A percentile compares a stretch with the other conserved stretches of the same genome.
phyloP scores from a whole-genome alignment of 2,888 invertebrate genomes.

The Nudaria mundana region DNA sequence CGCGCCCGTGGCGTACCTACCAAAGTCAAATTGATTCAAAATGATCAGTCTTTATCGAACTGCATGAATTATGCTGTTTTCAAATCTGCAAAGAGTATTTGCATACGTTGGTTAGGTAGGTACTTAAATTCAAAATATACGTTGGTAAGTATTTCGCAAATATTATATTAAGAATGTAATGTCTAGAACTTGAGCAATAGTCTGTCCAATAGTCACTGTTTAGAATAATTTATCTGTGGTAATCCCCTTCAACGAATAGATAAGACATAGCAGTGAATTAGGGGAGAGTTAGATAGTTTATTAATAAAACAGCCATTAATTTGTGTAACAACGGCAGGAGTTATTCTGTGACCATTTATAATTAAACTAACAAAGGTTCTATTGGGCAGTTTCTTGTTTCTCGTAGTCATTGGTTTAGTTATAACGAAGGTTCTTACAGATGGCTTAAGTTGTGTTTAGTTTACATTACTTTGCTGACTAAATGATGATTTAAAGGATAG shows the following conservation, averaged over 20 bases:
- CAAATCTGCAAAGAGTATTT: conserved; percentile 31
- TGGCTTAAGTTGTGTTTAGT: not conserved
- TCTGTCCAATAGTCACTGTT: conserved; percentile 18
- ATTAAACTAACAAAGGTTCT: conserved; percentile 5
- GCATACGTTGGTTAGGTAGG: too few species aligned
- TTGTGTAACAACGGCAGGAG: conserved; percentile 1
- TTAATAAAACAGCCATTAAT: conserved; percentile 15
- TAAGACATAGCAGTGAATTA: conserved; percentile 13
- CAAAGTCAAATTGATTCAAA: conserved; percentile 45
- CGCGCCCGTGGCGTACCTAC: conserved; percentile 32
- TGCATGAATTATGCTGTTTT: conserved; percentile 36
- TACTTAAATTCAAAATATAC: too few species aligned
- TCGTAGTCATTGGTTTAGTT: not conserved
- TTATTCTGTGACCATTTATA: conserved; percentile 3
- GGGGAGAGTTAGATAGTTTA: conserved; percentile 17
- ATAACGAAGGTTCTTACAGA: not conserved
- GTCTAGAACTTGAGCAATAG: conserved; percentile 27
- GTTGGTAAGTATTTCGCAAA: too few species aligned
- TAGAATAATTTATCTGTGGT: conserved; percentile 20
- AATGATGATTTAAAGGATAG: too few species aligned
- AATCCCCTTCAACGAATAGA: conserved; percentile 15
- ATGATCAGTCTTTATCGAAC: conserved; percentile 40
- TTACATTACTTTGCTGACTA: too few species aligned
- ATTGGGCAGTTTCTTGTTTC: not conserved
- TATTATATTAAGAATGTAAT: too few species aligned